Conservation (phyloP, 2,888 invertebrate species). For the Volucella inanis region DNA sequence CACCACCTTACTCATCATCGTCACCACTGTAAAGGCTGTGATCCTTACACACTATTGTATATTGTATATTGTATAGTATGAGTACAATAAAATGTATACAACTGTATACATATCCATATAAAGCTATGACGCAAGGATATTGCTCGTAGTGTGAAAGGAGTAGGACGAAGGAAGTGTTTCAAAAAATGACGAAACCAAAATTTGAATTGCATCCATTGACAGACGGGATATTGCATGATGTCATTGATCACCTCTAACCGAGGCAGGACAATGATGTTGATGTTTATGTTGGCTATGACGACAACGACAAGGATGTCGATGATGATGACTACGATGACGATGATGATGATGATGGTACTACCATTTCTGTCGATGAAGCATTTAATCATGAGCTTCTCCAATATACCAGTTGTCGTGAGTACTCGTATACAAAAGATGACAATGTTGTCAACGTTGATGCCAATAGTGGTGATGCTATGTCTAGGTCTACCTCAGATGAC, state of each 20-base stretch:
- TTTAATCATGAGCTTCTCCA: constrained; percentile 72
- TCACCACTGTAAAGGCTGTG: not conserved
- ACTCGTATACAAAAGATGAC: constrained; percentile 39
- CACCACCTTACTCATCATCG: constrained; percentile 13
- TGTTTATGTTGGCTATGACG: constrained; percentile 34
- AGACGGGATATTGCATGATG: constrained; percentile 72
- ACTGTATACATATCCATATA: too few relatives aligned
- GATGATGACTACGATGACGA: constrained; percentile 24
- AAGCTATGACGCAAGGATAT: too few relatives aligned
- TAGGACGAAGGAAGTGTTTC: not conserved
- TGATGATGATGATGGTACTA: constrained; percentile 21
- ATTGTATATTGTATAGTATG: too few relatives aligned
- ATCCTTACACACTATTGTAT: too few relatives aligned
- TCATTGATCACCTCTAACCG: constrained; percentile 72
- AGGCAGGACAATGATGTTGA: constrained; percentile 67
- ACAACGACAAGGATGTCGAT: constrained; percentile 3
- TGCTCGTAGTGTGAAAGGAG: not conserved
- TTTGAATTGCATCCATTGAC: constrained; percentile 73
- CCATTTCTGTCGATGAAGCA: constrained; percentile 66
- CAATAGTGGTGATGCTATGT: constrained; percentile 38
- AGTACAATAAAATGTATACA: too few relatives aligned
- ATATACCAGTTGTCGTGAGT: constrained; percentile 48
- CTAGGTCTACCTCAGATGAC: constrained; percentile 37
- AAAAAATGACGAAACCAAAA: constrained; percentile 51
- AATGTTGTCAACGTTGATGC: constrained; percentile 44